phyloP scores from a whole-genome alignment of 2,797 vertebrate species.

The Bryconaethiops microstoma region DNA sequence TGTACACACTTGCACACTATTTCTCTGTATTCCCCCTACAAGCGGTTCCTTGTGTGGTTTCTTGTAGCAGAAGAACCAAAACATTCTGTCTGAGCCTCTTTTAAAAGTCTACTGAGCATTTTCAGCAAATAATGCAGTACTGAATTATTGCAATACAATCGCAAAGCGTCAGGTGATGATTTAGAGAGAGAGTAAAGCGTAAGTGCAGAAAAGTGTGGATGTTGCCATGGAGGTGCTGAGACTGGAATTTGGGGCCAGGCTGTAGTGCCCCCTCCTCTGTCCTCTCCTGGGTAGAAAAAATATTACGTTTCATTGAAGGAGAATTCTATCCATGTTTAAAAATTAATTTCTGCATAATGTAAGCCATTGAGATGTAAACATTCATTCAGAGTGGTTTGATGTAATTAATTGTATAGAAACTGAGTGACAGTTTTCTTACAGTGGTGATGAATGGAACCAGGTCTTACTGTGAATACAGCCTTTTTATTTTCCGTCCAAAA shows the following conservation, averaged over 20 bases:
- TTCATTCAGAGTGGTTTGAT: no score
- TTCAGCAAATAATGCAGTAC: background rate
- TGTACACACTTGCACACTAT: slow-evolving; percentile 57
- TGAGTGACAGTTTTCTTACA: no score
- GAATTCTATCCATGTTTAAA: no score
- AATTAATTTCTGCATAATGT: no score
- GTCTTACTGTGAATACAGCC: no score
- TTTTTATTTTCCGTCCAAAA: no score
- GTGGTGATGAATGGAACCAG: no score
- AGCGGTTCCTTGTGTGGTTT: slow-evolving; percentile 13
- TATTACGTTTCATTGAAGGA: background rate
- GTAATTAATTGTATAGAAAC: no score
- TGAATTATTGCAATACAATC: background rate
- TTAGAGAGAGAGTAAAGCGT: background rate
- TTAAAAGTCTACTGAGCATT: slow-evolving; percentile 63
- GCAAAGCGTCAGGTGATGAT: slow-evolving; percentile 23
- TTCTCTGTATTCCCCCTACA: slow-evolving; percentile 23
- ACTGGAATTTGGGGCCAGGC: slow-evolving; percentile 54
- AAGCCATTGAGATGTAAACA: no score
- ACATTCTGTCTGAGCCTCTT: background rate
- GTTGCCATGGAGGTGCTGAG: slow-evolving; percentile 61
- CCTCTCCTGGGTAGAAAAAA: slow-evolving; percentile 19
- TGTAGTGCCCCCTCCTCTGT: slow-evolving; percentile 11
- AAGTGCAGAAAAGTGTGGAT: slow-evolving; percentile 18
- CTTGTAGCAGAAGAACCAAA: slow-evolving; percentile 37